These are phyloP conservation scores for Gonioctena quinquepunctata DNA, from an alignment of 1,140 invertebrate genomes.

Conservation along the genomic window DNA sequence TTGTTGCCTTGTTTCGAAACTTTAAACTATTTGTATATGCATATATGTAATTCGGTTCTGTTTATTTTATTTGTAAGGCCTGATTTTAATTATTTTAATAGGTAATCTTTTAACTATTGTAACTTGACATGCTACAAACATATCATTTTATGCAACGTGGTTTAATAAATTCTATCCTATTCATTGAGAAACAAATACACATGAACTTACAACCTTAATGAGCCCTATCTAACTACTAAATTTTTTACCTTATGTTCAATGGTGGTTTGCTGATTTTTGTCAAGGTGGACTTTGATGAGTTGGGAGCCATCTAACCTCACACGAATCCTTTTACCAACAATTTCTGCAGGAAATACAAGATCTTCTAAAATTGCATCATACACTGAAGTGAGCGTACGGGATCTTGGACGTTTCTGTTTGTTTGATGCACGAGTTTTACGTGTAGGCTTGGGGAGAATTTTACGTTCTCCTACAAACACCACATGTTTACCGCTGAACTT, in stretches of 20 bases:
- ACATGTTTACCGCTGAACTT: slow-evolving; percentile 99
- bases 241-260: slow-evolving; percentile 96
- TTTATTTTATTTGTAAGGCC: too few relatives aligned
- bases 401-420: slow-evolving; percentile 97
- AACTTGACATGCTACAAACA: too few relatives aligned
- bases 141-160: too few relatives aligned
- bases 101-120: too few relatives aligned
- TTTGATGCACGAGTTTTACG: slow-evolving; percentile 91
- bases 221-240: neutral
- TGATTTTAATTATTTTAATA: too few relatives aligned
- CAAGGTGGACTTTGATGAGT: slow-evolving; percentile 97
- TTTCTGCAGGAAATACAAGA: slow-evolving; percentile 98
- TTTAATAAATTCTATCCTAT: too few relatives aligned
- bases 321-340: slow-evolving; percentile 97
- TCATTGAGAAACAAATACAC: too few relatives aligned
- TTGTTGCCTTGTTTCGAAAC: too few relatives aligned
- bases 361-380: slow-evolving; percentile 97
- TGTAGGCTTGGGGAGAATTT: slow-evolving; percentile 97
- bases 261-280: slow-evolving; percentile 98
- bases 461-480: slow-evolving; percentile 96
- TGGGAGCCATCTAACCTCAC: slow-evolving; percentile 95
- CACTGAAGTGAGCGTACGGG: slow-evolving; percentile 92
- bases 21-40: too few relatives aligned
- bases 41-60: too few relatives aligned
- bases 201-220: too few relatives aligned